Evolutionary conservation across 1,140 invertebrate species (phyloP).

Genomic region (Drosophila elegans): DNA sequence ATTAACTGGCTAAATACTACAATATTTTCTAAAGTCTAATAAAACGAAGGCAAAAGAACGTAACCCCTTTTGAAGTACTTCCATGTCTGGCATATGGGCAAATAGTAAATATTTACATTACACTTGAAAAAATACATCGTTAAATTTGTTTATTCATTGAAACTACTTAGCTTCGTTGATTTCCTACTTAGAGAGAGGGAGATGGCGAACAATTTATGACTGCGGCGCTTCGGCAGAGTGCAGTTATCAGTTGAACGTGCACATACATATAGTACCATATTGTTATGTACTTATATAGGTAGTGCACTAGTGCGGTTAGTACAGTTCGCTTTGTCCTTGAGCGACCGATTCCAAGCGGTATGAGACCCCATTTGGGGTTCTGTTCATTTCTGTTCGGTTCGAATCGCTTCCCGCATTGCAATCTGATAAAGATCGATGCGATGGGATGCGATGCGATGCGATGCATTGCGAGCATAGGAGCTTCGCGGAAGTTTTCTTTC

Average conservation of each 20-base stretch:
- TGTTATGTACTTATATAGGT: not conserved
- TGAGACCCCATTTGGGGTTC: slow-evolving; percentile 45
- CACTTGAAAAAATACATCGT: slow-evolving; percentile 76
- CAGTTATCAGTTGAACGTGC: slow-evolving; percentile 64
- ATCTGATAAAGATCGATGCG: slow-evolving; percentile 76
- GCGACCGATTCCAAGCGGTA: slow-evolving; percentile 31
- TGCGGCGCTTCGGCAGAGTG: slow-evolving; percentile 19
- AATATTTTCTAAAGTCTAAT: not conserved
- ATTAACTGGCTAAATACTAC: no score
- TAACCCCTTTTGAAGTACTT: not conserved
- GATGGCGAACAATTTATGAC: slow-evolving; percentile 42
- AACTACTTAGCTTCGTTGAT: slow-evolving; percentile 74
- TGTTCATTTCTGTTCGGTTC: slow-evolving; percentile 20
- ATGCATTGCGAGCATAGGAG: slow-evolving; percentile 42
- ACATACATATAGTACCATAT: slow-evolving; percentile 26
- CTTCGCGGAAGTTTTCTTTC: slow-evolving; percentile 65
- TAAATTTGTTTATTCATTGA: slow-evolving; percentile 77
- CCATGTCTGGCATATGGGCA: slow-evolving; percentile 10
- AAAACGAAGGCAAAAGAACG: no score
- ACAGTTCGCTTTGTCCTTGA: slow-evolving; percentile 75
- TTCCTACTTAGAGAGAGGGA: slow-evolving; percentile 60
- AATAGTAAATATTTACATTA: slow-evolving; percentile 63
- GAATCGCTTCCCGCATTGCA: slow-evolving; percentile 73
- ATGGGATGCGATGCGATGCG: slow-evolving; percentile 21
- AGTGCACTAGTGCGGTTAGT: slow-evolving; percentile 55